phyloP scores from a whole-genome alignment of 2,888 invertebrate species.

The Noctua janthina region DNA sequence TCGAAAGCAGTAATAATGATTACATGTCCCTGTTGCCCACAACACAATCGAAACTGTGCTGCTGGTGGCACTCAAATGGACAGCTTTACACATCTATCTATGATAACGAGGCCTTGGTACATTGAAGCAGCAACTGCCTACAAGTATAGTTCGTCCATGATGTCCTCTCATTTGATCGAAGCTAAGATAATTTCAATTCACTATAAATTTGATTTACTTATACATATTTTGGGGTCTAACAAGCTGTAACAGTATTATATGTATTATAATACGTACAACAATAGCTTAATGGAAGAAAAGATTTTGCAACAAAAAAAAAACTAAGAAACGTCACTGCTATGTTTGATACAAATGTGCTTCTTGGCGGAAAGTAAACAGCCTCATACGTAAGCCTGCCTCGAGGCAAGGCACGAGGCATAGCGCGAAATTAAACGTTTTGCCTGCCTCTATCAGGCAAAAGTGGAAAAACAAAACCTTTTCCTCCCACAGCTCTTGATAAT shows the following conservation, averaged over 20 bases:
- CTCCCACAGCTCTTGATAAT: slow-evolving; percentile 44
- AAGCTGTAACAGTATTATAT: slow-evolving; percentile 66
- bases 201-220: slow-evolving; percentile 69
- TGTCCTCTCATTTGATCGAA: slow-evolving; percentile 38
- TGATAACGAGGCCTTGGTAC: slow-evolving; percentile 6
- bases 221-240: slow-evolving; percentile 68
- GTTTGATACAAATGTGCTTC: slow-evolving; percentile 28
- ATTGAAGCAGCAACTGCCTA: slow-evolving; percentile 14
- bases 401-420: slow-evolving; percentile 33
- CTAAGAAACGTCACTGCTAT: background rate
- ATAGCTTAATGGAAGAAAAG: slow-evolving; percentile 68
- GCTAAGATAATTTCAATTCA: slow-evolving; percentile 62
- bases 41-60: slow-evolving; percentile 18
- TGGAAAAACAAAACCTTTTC: slow-evolving; percentile 50
- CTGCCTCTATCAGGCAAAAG: slow-evolving; percentile 23
- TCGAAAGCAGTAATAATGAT: slow-evolving; percentile 17
- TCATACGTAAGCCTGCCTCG: slow-evolving; percentile 40
- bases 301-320: slow-evolving; percentile 49
- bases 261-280: slow-evolving; percentile 59
- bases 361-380: slow-evolving; percentile 25
- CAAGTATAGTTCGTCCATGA: slow-evolving; percentile 41
- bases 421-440: slow-evolving; percentile 40
- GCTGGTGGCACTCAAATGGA: slow-evolving; percentile 2
- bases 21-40: slow-evolving; percentile 1
- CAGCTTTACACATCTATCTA: slow-evolving; percentile 17